Conservation (phyloP, 1,140 invertebrate genomes). For the Radopholus similis region DNA sequence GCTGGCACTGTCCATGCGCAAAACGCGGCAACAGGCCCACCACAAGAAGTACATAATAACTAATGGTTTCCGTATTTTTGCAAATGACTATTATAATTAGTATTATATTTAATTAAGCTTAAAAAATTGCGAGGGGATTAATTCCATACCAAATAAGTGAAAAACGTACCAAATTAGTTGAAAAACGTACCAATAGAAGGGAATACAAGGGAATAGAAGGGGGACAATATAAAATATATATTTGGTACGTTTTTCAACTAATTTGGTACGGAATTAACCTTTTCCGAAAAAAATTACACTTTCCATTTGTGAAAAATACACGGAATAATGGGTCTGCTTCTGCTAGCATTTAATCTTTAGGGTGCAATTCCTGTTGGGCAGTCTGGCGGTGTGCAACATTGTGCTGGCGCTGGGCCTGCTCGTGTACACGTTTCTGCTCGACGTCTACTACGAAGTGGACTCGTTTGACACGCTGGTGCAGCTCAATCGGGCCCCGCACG, state of each 20-base stretch:
- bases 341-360: conserved; percentile 20
- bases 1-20: background rate
- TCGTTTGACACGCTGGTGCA: conserved; percentile 33
- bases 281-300: background rate
- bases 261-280: no score
- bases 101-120: no score
- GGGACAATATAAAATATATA: background rate
- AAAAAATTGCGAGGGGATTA: background rate
- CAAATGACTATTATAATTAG: no score
- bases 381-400: conserved; percentile 36
- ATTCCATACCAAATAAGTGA: background rate
- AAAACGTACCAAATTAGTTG: no score
- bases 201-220: no score
- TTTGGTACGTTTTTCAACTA: no score
- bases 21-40: background rate
- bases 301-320: background rate
- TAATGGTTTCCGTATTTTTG: background rate
- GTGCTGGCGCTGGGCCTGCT: conserved; percentile 27
- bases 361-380: conserved; percentile 34
- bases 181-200: no score
- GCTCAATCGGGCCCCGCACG: conserved; percentile 20
- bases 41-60: background rate
- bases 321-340: background rate
- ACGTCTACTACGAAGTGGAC: conserved; percentile 42
- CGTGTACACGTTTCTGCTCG: conserved; percentile 40